phyloP scores from a whole-genome alignment of 2,113 vertebrate genomes.

The Sinocyclocheilus rhinocerous region DNA sequence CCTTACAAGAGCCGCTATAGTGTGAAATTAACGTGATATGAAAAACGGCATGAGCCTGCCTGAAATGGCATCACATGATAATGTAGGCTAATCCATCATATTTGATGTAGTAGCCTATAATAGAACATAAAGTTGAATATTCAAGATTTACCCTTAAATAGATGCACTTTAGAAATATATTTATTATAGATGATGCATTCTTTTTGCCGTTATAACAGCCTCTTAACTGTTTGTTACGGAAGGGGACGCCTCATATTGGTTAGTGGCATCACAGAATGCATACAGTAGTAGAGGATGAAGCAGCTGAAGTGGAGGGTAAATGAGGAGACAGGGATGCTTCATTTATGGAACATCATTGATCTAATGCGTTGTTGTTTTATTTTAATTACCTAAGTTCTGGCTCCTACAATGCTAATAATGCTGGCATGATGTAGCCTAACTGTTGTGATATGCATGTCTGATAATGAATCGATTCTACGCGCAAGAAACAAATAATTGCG shows the following conservation, averaged over 20 bases:
- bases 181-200: background rate
- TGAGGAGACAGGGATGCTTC: background rate
- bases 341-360: background rate
- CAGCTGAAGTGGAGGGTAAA: background rate
- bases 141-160: background rate
- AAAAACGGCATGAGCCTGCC: background rate
- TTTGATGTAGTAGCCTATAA: background rate
- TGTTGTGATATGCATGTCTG: background rate
- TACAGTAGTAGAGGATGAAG: constrained; percentile 12
- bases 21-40: background rate
- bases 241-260: background rate
- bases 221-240: background rate
- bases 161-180: background rate
- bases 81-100: background rate
- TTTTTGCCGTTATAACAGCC: background rate
- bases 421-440: background rate
- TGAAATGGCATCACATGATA: background rate
- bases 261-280: background rate
- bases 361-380: background rate
- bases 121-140: background rate
- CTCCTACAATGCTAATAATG: background rate
- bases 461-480: background rate
- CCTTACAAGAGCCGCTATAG: background rate
- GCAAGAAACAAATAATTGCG: background rate
- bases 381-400: background rate